phyloP scores from a whole-genome alignment of 2,113 vertebrate species.

The Micromys minutus region DNA sequence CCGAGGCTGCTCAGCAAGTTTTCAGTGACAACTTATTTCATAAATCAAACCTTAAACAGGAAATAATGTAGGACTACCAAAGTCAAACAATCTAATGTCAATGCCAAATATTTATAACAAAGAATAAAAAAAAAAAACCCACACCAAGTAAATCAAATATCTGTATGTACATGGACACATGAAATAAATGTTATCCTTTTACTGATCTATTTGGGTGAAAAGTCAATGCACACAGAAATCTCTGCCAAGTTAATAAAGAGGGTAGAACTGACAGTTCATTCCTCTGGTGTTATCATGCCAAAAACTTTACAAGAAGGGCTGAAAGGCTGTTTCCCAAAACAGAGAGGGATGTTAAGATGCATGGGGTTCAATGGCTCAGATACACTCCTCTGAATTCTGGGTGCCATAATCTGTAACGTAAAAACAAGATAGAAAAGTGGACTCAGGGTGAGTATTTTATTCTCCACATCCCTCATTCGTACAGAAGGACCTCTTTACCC shows the following conservation, averaged over 20 bases:
- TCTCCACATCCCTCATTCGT: background rate
- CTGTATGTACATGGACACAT: background rate
- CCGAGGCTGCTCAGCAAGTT: background rate
- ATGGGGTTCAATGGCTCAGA: background rate
- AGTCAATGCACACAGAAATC: background rate
- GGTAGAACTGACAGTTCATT: background rate
- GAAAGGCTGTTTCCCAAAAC: background rate
- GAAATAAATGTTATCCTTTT: background rate
- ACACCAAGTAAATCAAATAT: slow-evolving; percentile 26
- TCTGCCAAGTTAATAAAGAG: background rate
- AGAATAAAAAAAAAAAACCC: background rate
- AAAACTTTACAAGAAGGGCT: background rate
- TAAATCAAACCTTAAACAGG: background rate
- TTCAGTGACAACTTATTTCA: background rate
- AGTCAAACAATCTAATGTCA: background rate
- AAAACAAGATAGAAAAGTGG: background rate
- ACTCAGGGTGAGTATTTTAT: background rate
- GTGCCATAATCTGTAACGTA: background rate
- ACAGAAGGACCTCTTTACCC: background rate
- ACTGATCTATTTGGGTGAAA: background rate
- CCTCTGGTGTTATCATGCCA: background rate
- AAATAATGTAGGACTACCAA: background rate
- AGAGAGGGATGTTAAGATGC: background rate
- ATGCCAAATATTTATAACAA: background rate
- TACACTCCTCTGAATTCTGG: background rate